Conservation (phyloP, 2,888 invertebrate species). For the Agrochola litura region DNA sequence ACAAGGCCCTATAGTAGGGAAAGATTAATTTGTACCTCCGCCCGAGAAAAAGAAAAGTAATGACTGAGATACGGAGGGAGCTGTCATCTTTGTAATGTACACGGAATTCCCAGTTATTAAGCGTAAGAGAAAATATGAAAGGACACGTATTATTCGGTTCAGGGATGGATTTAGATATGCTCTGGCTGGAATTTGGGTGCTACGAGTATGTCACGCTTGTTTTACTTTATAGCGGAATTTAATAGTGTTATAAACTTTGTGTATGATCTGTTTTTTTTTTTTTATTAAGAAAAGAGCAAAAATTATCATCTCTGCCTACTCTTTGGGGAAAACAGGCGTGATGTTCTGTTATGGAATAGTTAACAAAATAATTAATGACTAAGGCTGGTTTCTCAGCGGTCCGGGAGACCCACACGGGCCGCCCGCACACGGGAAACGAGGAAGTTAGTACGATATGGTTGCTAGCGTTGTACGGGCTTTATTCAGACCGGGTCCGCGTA, state of each 20-base stretch:
- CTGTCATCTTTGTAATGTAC: conserved; percentile 78
- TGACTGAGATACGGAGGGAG: conserved; percentile 66
- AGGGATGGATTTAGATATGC: conserved; percentile 54
- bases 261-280: neutral
- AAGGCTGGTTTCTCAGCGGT: no score
- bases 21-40: conserved; percentile 84
- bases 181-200: neutral
- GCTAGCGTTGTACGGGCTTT: no score
- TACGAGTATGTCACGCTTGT: neutral
- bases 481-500: no score
- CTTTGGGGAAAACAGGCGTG: neutral
- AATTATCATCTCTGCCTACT: neutral
- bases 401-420: no score
- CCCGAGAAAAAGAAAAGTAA: conserved; percentile 74
- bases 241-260: neutral
- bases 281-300: neutral
- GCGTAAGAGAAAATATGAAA: conserved; percentile 63
- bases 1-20: conserved; percentile 76
- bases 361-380: neutral
- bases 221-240: neutral
- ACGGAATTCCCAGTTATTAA: conserved; percentile 74
- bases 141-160: conserved; percentile 58
- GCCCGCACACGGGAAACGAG: no score
- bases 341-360: neutral
- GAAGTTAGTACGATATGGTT: no score